Conservation (phyloP, 2,888 invertebrate genomes). For the Napeogenes sylphis region DNA sequence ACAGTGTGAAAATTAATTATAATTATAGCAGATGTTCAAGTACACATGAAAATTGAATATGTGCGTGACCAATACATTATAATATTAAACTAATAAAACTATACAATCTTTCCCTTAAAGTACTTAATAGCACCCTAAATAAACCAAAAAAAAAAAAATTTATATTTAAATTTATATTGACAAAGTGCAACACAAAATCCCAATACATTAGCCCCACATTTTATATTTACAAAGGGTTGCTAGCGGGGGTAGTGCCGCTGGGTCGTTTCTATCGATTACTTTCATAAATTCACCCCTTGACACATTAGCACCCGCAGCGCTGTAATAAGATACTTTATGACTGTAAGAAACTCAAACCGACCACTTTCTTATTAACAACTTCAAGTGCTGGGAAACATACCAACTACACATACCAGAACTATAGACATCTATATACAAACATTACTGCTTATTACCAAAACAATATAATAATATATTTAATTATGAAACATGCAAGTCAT, state of each 20-base stretch:
- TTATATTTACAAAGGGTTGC: constrained; percentile 22
- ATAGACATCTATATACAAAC: too few relatives aligned
- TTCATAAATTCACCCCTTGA: constrained; percentile 24
- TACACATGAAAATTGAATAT: background rate
- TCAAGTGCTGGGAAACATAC: too few relatives aligned
- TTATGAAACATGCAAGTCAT: too few relatives aligned
- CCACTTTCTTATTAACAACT: background rate
- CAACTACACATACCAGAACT: too few relatives aligned
- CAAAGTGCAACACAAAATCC: too few relatives aligned
- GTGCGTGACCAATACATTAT: background rate
- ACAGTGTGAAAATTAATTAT: constrained; percentile 1
- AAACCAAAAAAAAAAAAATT: too few relatives aligned
- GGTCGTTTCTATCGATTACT: constrained; percentile 24
- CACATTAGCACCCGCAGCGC: constrained; percentile 22
- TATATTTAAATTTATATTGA: too few relatives aligned
- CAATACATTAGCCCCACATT: too few relatives aligned
- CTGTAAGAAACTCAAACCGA: constrained; percentile 7
- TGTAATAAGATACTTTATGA: constrained; percentile 23
- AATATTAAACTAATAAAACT: background rate
- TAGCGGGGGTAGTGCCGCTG: constrained; percentile 12
- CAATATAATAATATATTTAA: too few relatives aligned
- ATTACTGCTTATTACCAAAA: too few relatives aligned
- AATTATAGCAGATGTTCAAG: background rate
- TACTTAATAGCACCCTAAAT: too few relatives aligned
- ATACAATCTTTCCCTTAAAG: background rate